Evolutionary conservation across 2,888 invertebrate genomes (phyloP), one percentile per base, ranked within the genome.

Genomic region (Diplazon laetatorius): DNA sequence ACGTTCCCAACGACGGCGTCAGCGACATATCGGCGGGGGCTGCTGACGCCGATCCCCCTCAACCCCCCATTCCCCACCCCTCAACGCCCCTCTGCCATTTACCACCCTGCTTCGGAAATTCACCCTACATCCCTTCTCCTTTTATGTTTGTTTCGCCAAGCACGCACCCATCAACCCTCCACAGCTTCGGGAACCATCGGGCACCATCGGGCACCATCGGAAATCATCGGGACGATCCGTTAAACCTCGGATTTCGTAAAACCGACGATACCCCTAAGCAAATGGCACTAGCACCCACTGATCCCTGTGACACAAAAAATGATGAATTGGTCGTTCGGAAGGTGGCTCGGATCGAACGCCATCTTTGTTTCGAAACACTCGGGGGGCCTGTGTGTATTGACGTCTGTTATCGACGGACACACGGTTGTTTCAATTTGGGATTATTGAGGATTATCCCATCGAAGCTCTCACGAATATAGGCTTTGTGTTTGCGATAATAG

Each of bases 121-220:
- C 75, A 59, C 55, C 48, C 25, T 52, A 42, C 46, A 46, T 50
- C 46, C 50, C 30, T 30, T 6, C 30, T 30, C 6, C 30, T 30
- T 30, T 62, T 62, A 62, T 62, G 44, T 71, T 63, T 63, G 72
- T 63, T 72, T 57, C 63, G 63, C 44, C 63, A 20, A 55, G 63
- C 52, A 20, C 68, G 39, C 10, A 14, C 52, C 22, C 72, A 66
- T 55, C 77, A 73, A 69, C 80, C 80, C 78, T 81, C 78, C 73
- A 70, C 39, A 74, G 74, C 50, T 66, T 80, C 73, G 78, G 57
- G 25, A 0, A 39, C 12, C 44, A 39, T 76, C 78, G 78, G 59
- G 8, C n/a, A 3, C 48, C 44, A 46, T 74, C 80, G 76, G 2
- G 8, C 30, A 30, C 9, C 55, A 25, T 30, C n/a, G 25, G 25